Base-by-base conservation (phyloP, 2,888 invertebrate species). In the Stomorhina lunata region DNA sequence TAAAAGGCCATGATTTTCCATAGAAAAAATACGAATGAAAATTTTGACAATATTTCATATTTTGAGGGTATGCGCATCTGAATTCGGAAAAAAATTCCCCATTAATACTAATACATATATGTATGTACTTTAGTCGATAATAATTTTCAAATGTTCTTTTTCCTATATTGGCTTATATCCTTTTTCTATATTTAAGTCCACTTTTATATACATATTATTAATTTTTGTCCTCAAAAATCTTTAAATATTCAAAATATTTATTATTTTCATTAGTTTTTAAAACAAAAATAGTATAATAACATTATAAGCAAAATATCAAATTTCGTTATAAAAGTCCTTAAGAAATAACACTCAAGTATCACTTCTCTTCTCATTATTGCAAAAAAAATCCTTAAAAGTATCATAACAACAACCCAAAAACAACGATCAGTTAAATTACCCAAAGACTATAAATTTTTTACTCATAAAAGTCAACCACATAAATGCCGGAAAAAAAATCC, bases 401-500 rank as follows among this genome's bases (percentile, higher is more conserved):
- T 61, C 29, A 37, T 72, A 40, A 63, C 29, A 55, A 40, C 2
- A 43, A 55, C 6, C 5, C 15, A 37, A 66, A 7, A 53, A 57
- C 43, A 76, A 76, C 59, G 6, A 59, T 40, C 65, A 66, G 79
- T 65, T 72, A 73, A 80, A 80, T 73, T 80, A 73, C 72, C 79
- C 69, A 53, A 73, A 80, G 32, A 73, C 66, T 59, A 65, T 68
- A 66, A 45, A 32, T 50, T 50, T 79, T 55, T 72, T 80, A 61
- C 71, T 71, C 66, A 84, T 80, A 55, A 84, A 82, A 75, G 66
- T 78, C 71, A 79, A 77, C 80, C 81, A 80, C 77, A 84, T 73
- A 84, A 85, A 86, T 84, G 84, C 83, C 84, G 79, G 82, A 84
- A 86, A 86, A 80, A 84, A 69, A 43, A 43, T 15, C 7, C 45